A percentile compares a stretch with the other conserved stretches of the same genome.
Evolutionary conservation across 2,888 invertebrate genomes (phyloP).

Genomic region (Epistrophella euchroma): DNA sequence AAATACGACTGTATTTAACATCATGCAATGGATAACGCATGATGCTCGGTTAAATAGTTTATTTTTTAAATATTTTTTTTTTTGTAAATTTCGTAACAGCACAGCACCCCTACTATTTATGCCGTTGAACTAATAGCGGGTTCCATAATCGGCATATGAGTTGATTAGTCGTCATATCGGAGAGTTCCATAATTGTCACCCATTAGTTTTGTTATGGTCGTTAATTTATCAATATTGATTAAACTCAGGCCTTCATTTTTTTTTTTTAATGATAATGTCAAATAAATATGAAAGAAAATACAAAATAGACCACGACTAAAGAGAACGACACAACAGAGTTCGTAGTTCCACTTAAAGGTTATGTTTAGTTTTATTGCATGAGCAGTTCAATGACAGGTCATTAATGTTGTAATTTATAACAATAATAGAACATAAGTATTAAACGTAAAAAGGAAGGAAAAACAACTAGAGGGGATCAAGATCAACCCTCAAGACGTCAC

Average conservation of each 20-base stretch:
- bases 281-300: not conserved
- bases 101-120: too few relatives aligned
- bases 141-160: too few relatives aligned
- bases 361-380: conserved; percentile 2
- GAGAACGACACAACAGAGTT: not conserved
- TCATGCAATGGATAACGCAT: too few relatives aligned
- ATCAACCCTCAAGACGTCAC: conserved; percentile 32
- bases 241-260: not conserved
- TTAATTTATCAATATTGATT: not conserved
- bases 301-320: not conserved
- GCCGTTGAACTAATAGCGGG: too few relatives aligned
- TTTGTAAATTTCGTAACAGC: too few relatives aligned
- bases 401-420: conserved; percentile 35
- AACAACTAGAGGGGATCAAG: conserved; percentile 21
- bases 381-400: conserved; percentile 38
- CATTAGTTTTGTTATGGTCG: not conserved
- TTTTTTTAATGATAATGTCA: not conserved
- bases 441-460: not conserved
- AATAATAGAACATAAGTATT: not conserved
- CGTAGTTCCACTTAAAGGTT: not conserved
- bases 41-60: too few relatives aligned
- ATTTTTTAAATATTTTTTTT: too few relatives aligned
- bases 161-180: too few relatives aligned
- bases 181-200: not conserved
- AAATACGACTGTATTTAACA: too few relatives aligned